Conservation (phyloP, 2,113 vertebrate genomes). For the Hipposideros armiger region DNA sequence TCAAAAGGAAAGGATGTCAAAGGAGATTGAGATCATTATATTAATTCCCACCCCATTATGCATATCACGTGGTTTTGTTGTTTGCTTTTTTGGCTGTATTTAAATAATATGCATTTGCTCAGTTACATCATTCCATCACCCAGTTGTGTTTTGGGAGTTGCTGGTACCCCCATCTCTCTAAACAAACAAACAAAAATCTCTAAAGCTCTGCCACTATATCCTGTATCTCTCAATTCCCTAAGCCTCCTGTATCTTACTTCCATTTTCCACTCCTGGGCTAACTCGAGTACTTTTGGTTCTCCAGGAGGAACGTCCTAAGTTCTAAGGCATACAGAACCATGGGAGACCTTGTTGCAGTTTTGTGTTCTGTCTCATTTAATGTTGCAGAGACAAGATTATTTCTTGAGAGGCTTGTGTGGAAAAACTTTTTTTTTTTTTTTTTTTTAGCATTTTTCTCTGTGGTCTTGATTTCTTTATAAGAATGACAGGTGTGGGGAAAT, state of each 20-base stretch:
- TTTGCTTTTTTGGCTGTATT: not conserved
- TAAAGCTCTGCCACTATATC: not conserved
- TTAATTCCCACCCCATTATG: not conserved
- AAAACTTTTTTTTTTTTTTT: not conserved
- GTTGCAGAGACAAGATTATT: not conserved
- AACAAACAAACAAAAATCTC: no score
- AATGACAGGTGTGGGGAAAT: not conserved
- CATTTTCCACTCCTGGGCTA: not conserved
- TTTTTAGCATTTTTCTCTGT: not conserved
- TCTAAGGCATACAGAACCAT: not conserved
- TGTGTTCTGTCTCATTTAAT: not conserved
- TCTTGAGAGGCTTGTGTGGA: not conserved
- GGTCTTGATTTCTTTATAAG: slow-evolving; percentile 1
- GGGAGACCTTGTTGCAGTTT: not conserved
- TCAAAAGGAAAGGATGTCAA: slow-evolving; percentile 1
- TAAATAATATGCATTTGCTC: not conserved
- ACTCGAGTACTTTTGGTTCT: not conserved
- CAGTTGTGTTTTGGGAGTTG: not conserved
- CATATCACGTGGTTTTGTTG: not conserved
- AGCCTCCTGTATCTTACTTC: not conserved
- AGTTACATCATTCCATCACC: not conserved
- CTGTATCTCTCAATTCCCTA: not conserved
- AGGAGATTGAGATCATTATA: slow-evolving; percentile 38
- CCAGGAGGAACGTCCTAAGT: not conserved
- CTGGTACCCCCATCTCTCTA: not conserved